Base-by-base conservation (phyloP, 1,140 invertebrate genomes). In the Zophobas atratus region DNA sequence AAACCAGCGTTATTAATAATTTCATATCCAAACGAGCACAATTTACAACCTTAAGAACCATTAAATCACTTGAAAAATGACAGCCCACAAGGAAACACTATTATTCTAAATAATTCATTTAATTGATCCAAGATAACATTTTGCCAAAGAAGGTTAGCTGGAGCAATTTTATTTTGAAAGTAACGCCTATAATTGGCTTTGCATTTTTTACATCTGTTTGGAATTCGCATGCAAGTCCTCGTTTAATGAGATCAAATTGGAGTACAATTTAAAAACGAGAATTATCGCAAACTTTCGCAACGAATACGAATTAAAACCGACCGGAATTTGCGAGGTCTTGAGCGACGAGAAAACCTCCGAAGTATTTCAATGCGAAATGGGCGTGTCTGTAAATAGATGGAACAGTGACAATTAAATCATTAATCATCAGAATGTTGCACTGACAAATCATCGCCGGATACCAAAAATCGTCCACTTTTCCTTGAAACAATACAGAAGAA, bases 391-490 rank as follows among this genome's bases (percentile, higher is more conserved):
- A n/a, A 51, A 51, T 51, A 2, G 6, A 20, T 51, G 20, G 20
- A 51, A 51, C 49, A 51, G 20, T 51, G 49, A 51, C 49, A 51
- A 51, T 51, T 20, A 4, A 51, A n/a, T 51, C 3, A 51, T 51
- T 51, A 51, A 51, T 51, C 49, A 51, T 20, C 3, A 51, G 49
- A 51, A 6, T 51, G 49, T 6, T 2, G 20, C 6, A 51, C 20
- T 34, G 55, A 57, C 20, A 57, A 51, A 57, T 57, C 55, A 57
- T 57, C 55, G 1, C 1, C 20, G 1, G 55, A 57, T 20, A 57
- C 55, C 34, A 36, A 57, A 53, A 57, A 57, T 57, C 34, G 55
- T 57, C 55, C 55, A 34, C 35, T 20, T 34, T 57, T 57, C 55
- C 3, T 35, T 57, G 2, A 34, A 57, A 57, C 55, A 57, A 57